A percentile compares a stretch with the other conserved stretches of the same genome.
Conservation (phyloP, 2,888 invertebrate species). For the Harpagoxenus sublaevis region DNA sequence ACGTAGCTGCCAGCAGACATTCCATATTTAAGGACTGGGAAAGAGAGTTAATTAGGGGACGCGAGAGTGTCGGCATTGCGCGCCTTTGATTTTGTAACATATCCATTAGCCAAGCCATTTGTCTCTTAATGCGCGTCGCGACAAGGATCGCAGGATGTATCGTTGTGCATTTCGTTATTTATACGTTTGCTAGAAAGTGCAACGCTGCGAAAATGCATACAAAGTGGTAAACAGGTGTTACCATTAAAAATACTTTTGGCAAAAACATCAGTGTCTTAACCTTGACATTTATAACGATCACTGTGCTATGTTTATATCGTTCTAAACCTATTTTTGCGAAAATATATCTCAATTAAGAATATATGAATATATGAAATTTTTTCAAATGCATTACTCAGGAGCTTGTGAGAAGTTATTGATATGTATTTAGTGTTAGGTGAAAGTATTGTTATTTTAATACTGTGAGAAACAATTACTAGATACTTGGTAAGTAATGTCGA, state of each 20-base stretch:
- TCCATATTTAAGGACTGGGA: constrained; percentile 66
- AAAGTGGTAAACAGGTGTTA: not conserved
- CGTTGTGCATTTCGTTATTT: constrained; percentile 3
- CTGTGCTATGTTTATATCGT: not conserved
- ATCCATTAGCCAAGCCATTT: constrained; percentile 66
- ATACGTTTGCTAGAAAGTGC: not conserved
- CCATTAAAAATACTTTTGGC: constrained; percentile 35
- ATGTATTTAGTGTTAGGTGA: not conserved
- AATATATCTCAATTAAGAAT: not conserved
- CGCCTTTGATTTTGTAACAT: constrained; percentile 70
- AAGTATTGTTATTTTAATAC: not conserved
- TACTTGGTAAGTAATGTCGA: not conserved
- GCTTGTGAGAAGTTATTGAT: not conserved
- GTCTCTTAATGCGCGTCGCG: constrained; percentile 36
- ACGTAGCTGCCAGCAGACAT: constrained; percentile 66
- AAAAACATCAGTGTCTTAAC: not conserved
- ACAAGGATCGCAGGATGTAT: constrained; percentile 16
- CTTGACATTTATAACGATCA: constrained; percentile 6
- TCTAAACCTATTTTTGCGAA: not conserved
- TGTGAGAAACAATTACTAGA: not conserved
- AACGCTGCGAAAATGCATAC: not conserved
- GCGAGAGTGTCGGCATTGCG: constrained; percentile 60
- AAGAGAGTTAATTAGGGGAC: constrained; percentile 68
- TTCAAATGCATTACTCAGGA: not conserved
- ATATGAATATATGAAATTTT: too few relatives aligned